Base-by-base conservation (phyloP, 2,797 vertebrate species). In the Enteromius mattozi region DNA sequence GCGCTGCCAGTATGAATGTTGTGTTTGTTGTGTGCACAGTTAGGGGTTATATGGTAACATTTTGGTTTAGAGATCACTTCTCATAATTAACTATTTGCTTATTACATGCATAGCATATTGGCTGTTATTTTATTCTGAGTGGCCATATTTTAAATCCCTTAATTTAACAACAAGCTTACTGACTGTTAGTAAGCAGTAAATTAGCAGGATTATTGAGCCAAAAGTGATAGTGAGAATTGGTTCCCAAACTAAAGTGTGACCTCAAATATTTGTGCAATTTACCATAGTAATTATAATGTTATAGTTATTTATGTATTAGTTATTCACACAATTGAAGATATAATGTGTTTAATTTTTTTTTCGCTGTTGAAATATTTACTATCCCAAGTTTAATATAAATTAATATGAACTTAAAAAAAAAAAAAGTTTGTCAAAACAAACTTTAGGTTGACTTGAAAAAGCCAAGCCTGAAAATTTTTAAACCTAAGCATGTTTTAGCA, bases 1-100 rank as follows among this genome's bases (percentile, higher is more conserved):
- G 49, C 33, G 0, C 76, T 69, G 59, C 2, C 21, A 51, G 37
- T 14, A 14, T 7, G 54, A 33, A 69, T 35, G 17, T 77, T 78
- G 54, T 82, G 77, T 33, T 61, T 24, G 17, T 80, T 78, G 63
- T 82, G 63, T 33, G 61, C 30, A 33, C 61, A 8, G 27, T 65
- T 65, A 33, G 6, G 6, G 7, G 14, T 16, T 65, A 8, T 65
- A 17, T 65, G 61, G 27, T 65, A 33, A 33, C 27, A 65, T 17
- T 17, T 65, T 33, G 16, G 61, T 7, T 65, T 63, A 63, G 14
- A 33, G 61, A 17, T 14, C 27, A 65, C 30, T 33, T 63, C 13
- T 63, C 24, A 30, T 13, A 6, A 14, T 61, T 61, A 61, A 27
- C 59, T 63, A 12, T 10, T 2, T 59, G n/a, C n/a, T 24, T 59